These are phyloP conservation scores for Odontomyia ornata DNA, from an alignment of 2,888 invertebrate genomes.

Conservation along the genomic window DNA sequence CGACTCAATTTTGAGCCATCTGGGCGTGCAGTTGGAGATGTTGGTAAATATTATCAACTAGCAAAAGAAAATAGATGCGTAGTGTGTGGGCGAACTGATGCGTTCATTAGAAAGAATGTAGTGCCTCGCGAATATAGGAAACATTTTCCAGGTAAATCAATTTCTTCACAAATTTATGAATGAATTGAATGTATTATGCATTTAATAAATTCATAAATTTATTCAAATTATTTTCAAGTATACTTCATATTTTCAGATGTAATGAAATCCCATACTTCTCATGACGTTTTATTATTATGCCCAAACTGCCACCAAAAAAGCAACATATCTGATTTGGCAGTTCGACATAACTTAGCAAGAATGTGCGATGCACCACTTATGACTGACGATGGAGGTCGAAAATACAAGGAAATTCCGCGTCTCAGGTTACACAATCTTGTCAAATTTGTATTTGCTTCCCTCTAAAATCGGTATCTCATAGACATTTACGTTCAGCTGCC, in stretches of 20 bases:
- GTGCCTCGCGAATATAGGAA: slow-evolving; percentile 84
- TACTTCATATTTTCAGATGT: slow-evolving; percentile 65
- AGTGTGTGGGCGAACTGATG: slow-evolving; percentile 76
- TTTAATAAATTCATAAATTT: no score
- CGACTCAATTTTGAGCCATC: slow-evolving; percentile 80
- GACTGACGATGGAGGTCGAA: slow-evolving; percentile 55
- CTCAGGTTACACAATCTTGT: slow-evolving; percentile 56
- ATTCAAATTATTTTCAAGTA: no score
- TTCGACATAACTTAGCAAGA: slow-evolving; percentile 69
- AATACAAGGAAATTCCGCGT: slow-evolving; percentile 61
- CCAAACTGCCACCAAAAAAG: slow-evolving; percentile 75
- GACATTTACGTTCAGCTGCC: slow-evolving; percentile 69
- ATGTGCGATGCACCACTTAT: slow-evolving; percentile 73
- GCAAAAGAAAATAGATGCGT: slow-evolving; percentile 80
- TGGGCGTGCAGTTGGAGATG: slow-evolving; percentile 74
- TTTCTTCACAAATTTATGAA: no score
- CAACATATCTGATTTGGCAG: slow-evolving; percentile 70
- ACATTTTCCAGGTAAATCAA: slow-evolving; percentile 71
- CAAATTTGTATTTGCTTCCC: background rate
- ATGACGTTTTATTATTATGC: slow-evolving; percentile 81
- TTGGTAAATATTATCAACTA: slow-evolving; percentile 77
- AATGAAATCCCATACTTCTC: slow-evolving; percentile 83
- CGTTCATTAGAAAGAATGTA: slow-evolving; percentile 80
- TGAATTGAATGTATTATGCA: no score
- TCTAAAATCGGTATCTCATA: background rate